Conservation (phyloP, 2,113 vertebrate genomes). For the Pelvicachromis taeniatus region DNA sequence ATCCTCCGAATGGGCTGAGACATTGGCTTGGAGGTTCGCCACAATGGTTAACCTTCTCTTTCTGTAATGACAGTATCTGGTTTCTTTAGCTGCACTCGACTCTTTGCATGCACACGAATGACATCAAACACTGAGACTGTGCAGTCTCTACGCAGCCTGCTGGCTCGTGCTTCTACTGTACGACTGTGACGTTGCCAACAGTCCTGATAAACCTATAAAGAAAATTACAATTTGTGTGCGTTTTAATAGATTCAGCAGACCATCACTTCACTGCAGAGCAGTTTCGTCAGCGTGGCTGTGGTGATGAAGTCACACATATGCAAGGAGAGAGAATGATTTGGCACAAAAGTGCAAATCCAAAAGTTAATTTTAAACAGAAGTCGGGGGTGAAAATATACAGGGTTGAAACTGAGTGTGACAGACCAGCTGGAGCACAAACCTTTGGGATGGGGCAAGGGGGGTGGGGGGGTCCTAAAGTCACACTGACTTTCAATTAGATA, state of each 20-base stretch:
- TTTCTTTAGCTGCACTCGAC: slow-evolving; percentile 49
- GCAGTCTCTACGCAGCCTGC: slow-evolving; percentile 1
- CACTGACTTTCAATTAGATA: slow-evolving; percentile 17
- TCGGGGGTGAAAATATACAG: neutral
- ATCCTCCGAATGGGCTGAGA: slow-evolving; percentile 56
- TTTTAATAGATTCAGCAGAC: slow-evolving; percentile 52
- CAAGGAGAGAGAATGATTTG: slow-evolving; percentile 15
- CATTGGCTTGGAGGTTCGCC: slow-evolving; percentile 71
- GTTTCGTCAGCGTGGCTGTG: slow-evolving; percentile 7
- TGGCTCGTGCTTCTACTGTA: slow-evolving; percentile 4
- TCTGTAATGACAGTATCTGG: slow-evolving; percentile 69
- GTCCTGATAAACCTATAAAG: slow-evolving; percentile 21
- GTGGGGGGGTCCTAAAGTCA: neutral
- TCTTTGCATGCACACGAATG: slow-evolving; percentile 22
- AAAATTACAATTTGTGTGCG: slow-evolving; percentile 12
- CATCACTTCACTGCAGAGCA: slow-evolving; percentile 16
- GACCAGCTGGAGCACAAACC: neutral
- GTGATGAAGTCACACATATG: slow-evolving; percentile 19
- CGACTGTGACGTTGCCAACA: neutral
- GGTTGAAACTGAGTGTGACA: neutral
- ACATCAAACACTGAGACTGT: slow-evolving; percentile 10
- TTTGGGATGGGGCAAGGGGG: neutral
- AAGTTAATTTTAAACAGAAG: neutral
- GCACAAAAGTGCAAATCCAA: neutral
- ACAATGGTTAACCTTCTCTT: slow-evolving; percentile 66